A percentile compares a stretch with the other conserved stretches of the same genome.
Conservation (phyloP, 2,888 invertebrate genomes). For the Teleiodes luculella region DNA sequence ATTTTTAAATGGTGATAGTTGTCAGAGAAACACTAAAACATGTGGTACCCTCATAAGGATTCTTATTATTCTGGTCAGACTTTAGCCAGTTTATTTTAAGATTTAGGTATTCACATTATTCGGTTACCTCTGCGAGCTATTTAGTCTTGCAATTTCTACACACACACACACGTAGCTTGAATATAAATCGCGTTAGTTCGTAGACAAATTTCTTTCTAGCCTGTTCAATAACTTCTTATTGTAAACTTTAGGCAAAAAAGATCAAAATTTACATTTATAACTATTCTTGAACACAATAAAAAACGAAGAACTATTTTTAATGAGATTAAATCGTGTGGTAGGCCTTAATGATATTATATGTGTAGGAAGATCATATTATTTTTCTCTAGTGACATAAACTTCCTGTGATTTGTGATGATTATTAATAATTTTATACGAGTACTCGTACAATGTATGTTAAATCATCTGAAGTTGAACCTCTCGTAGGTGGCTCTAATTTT, state of each 20-base stretch:
- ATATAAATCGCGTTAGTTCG: slow-evolving; percentile 41
- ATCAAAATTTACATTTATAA: not conserved
- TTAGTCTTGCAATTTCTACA: no score
- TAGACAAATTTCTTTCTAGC: slow-evolving; percentile 43
- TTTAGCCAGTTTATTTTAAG: not conserved
- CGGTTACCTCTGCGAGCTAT: no score
- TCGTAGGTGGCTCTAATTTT: slow-evolving; percentile 71
- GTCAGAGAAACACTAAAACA: no score
- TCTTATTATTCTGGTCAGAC: no score
- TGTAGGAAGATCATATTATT: slow-evolving; percentile 51
- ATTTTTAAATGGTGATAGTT: no score
- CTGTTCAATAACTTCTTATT: slow-evolving; percentile 35
- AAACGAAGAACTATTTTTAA: slow-evolving; percentile 11
- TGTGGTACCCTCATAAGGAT: no score
- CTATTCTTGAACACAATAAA: not conserved
- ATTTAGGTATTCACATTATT: no score
- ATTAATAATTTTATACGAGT: slow-evolving; percentile 69
- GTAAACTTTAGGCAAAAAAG: not conserved
- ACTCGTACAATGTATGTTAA: slow-evolving; percentile 65
- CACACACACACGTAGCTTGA: not conserved
- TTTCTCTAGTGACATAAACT: slow-evolving; percentile 59
- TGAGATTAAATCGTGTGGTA: slow-evolving; percentile 25
- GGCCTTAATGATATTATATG: slow-evolving; percentile 59
- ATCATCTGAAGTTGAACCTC: slow-evolving; percentile 57
- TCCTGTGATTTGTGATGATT: slow-evolving; percentile 75